Evolutionary conservation across 1,140 invertebrate species (phyloP).

Genomic region (Drosophila sechellia): DNA sequence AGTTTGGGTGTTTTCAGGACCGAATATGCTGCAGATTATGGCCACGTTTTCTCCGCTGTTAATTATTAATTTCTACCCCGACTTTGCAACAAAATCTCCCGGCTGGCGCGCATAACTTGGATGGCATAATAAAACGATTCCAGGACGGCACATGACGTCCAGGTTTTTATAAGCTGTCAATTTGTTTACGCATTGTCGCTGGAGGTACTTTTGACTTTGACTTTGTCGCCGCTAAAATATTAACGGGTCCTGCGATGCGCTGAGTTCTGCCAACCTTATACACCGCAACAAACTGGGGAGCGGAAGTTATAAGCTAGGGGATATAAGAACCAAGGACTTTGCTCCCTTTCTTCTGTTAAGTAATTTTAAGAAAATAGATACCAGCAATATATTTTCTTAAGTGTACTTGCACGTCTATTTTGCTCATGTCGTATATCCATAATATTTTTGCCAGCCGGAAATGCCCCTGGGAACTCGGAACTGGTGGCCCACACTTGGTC

Average conservation of each 20-base stretch:
- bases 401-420: conserved; percentile 28
- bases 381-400: neutral
- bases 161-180: conserved; percentile 82
- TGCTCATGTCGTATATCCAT: conserved; percentile 63
- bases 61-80: conserved; percentile 71
- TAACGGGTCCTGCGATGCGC: conserved; percentile 60
- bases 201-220: conserved; percentile 56
- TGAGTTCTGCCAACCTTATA: conserved; percentile 27
- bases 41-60: conserved; percentile 63
- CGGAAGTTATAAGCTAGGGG: no score
- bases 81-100: conserved; percentile 36
- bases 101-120: conserved; percentile 69
- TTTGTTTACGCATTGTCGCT: conserved; percentile 70
- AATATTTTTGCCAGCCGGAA: conserved; percentile 71
- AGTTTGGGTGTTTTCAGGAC: neutral
- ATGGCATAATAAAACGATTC: conserved; percentile 79
- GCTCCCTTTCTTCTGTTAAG: no score
- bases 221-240: conserved; percentile 72
- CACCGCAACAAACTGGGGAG: neutral
- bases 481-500: conserved; percentile 22
- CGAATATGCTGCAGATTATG: conserved; percentile 49
- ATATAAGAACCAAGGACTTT: no score
- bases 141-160: conserved; percentile 66
- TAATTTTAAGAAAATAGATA: no score
- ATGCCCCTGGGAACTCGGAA: conserved; percentile 75